Evolutionary conservation across 2,888 invertebrate genomes (phyloP).

Genomic region (Amphipyra berbera): DNA sequence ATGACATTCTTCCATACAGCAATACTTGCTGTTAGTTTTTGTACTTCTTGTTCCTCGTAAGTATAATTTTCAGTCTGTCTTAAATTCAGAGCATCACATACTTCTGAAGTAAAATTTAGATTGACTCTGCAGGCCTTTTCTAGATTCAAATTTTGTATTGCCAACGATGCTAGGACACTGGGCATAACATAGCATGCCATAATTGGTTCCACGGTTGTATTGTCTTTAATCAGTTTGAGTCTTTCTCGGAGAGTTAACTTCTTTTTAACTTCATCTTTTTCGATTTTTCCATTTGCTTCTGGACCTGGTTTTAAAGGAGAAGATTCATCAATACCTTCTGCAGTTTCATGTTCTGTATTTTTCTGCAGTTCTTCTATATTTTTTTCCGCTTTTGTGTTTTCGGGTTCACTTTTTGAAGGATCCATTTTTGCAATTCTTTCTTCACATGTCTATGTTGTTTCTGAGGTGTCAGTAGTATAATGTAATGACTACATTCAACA

Average conservation of each 20-base stretch:
- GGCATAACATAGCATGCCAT: slow-evolving; percentile 92
- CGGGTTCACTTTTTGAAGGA: slow-evolving; percentile 36
- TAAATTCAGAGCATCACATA: slow-evolving; percentile 93
- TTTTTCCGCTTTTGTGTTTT: slow-evolving; percentile 46
- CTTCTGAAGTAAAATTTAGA: slow-evolving; percentile 91
- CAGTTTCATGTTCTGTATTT: slow-evolving; percentile 56
- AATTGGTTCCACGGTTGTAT: slow-evolving; percentile 93
- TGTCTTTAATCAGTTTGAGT: slow-evolving; percentile 79
- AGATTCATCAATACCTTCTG: slow-evolving; percentile 66
- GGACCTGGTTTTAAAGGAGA: slow-evolving; percentile 70
- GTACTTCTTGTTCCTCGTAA: slow-evolving; percentile 91
- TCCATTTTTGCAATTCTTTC: slow-evolving; percentile 31
- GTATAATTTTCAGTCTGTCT: slow-evolving; percentile 91
- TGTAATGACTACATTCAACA: slow-evolving; percentile 55
- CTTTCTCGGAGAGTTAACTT: slow-evolving; percentile 73
- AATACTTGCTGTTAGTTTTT: slow-evolving; percentile 93
- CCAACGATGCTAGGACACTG: slow-evolving; percentile 92
- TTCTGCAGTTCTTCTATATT: slow-evolving; percentile 33
- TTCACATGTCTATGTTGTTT: slow-evolving; percentile 32
- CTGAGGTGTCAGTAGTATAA: slow-evolving; percentile 28
- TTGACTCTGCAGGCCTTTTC: slow-evolving; percentile 96
- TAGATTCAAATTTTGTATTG: slow-evolving; percentile 92
- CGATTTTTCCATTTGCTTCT: slow-evolving; percentile 47
- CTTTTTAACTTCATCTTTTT: slow-evolving; percentile 59
- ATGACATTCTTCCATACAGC: slow-evolving; percentile 96